These are phyloP conservation scores for Phoxinus dragarum DNA, from an alignment of 2,797 vertebrate genomes.

Conservation along the genomic window DNA sequence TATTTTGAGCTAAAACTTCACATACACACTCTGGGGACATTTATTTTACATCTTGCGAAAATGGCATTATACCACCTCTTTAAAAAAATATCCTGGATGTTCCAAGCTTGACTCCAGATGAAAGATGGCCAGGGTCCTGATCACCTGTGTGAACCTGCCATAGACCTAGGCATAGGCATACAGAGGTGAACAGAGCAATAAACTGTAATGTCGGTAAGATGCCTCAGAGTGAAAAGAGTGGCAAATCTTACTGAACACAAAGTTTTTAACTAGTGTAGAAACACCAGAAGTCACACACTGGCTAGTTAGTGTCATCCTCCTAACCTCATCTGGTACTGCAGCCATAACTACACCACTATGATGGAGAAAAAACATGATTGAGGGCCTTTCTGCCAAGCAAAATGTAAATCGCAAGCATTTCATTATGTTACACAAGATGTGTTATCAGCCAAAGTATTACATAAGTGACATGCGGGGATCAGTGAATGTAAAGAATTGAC, in stretches of 20 bases:
- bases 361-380: neutral
- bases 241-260: neutral
- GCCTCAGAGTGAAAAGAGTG: neutral
- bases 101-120: too few species aligned
- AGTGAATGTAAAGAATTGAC: neutral
- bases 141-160: too few species aligned
- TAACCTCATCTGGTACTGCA: neutral
- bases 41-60: too few species aligned
- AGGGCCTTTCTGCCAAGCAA: neutral
- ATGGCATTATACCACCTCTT: too few species aligned
- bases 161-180: too few species aligned
- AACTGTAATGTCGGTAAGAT: neutral
- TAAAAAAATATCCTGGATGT: too few species aligned
- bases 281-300: neutral
- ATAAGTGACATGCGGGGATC: neutral
- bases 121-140: too few species aligned
- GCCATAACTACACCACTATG: neutral
- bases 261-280: neutral
- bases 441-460: neutral
- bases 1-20: too few species aligned
- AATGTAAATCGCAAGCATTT: neutral
- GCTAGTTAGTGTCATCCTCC: neutral
- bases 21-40: too few species aligned
- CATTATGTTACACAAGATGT: neutral
- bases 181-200: neutral